These are phyloP conservation scores for Sylvia atricapilla DNA, from an alignment of 2,113 vertebrate species.

Conservation along the genomic window DNA sequence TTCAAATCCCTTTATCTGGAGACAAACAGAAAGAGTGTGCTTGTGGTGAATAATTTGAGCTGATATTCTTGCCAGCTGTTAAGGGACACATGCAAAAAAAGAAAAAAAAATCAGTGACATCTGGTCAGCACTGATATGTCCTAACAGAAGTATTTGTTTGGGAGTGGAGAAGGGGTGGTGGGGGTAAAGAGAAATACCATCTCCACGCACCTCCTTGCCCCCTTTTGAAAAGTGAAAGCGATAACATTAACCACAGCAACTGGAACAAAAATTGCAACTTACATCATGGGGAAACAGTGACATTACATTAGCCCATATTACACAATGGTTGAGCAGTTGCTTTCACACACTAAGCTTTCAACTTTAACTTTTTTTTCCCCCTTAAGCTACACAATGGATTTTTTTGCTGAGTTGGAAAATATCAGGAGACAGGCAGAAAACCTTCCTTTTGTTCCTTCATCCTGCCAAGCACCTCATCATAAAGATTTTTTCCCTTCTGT, in stretches of 20 bases:
- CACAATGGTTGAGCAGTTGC: slow-evolving; percentile 73
- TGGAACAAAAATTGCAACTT: slow-evolving; percentile 40
- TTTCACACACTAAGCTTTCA: slow-evolving; percentile 77
- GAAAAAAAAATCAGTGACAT: slow-evolving; percentile 55
- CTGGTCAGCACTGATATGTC: slow-evolving; percentile 65
- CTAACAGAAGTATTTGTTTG: slow-evolving; percentile 57
- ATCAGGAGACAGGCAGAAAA: slow-evolving; percentile 78
- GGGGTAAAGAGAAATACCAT: slow-evolving; percentile 33
- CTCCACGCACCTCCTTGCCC: background rate
- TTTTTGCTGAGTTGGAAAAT: slow-evolving; percentile 81
- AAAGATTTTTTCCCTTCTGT: slow-evolving; percentile 65
- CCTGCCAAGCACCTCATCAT: slow-evolving; percentile 67
- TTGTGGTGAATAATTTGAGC: slow-evolving; percentile 66
- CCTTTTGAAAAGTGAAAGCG: slow-evolving; percentile 59
- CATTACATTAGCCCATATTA: slow-evolving; percentile 60
- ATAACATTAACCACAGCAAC: slow-evolving; percentile 44
- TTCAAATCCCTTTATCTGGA: slow-evolving; percentile 73
- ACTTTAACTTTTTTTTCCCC: slow-evolving; percentile 67
- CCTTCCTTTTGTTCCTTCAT: slow-evolving; percentile 77
- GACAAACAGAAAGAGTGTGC: slow-evolving; percentile 70
- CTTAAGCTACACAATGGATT: slow-evolving; percentile 71
- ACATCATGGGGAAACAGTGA: slow-evolving; percentile 41
- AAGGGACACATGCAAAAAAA: slow-evolving; percentile 60
- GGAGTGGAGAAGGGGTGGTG: background rate
- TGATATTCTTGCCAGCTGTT: slow-evolving; percentile 73